A percentile compares a stretch with the other conserved stretches of the same genome.
Conservation (phyloP, 2,797 vertebrate species). For the Hapalemur alaotrensis region DNA sequence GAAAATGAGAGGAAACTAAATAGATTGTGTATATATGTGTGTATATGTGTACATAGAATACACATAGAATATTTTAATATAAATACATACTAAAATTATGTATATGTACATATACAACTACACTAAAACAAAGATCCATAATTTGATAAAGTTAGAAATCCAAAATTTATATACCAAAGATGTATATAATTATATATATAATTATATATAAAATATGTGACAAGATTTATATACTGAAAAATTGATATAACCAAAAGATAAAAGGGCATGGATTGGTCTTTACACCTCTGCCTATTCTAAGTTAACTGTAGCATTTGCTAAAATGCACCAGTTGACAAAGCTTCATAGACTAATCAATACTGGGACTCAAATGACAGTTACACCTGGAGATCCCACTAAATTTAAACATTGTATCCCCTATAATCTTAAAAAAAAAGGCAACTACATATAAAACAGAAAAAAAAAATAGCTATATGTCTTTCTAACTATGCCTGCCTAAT, state of each 20-base stretch:
- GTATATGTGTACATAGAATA: background rate
- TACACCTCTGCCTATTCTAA: background rate
- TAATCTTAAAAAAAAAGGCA: background rate
- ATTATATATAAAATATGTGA: background rate
- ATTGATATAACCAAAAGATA: background rate
- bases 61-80: background rate
- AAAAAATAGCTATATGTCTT: background rate
- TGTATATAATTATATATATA: no score
- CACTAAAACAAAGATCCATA: background rate
- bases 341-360: background rate
- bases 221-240: background rate
- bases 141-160: background rate
- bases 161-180: background rate
- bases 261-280: background rate
- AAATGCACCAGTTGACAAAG: background rate
- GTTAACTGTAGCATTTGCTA: background rate
- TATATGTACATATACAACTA: background rate
- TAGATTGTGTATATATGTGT: accelerated
- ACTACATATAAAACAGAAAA: background rate
- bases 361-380: background rate
- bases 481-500: no score
- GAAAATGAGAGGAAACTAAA: background rate
- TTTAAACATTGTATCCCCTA: background rate
- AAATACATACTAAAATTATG: background rate
- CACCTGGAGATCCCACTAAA: background rate